A percentile compares a stretch with the other conserved stretches of the same genome.
Conservation (phyloP, 2,113 vertebrate species). For the Macaca fascicularis region T2T-MFA8v1.1 NC_088380.1:93172501-93173000, state of each 20-base stretch:
- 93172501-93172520: slow-evolving; percentile 46
- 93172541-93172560: neutral
- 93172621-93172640: neutral
- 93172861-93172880: slow-evolving; percentile 18
- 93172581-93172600: neutral
- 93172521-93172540: slow-evolving; percentile 42
- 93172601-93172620: slow-evolving; percentile 28
- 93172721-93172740: neutral
- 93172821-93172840: neutral
- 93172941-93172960: neutral
- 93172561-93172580: slow-evolving; percentile 46
- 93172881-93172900: neutral
- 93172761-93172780: neutral
- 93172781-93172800: neutral
- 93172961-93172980: neutral
- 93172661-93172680: neutral
- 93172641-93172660: neutral
- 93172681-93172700: neutral
- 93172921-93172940: neutral
- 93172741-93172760: neutral
- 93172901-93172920: neutral
- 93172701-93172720: neutral
- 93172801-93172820: neutral
- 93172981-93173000: neutral
- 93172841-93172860: neutral